These are phyloP conservation scores for Esox niger DNA, from an alignment of 2,113 vertebrate species.

Conservation along the genomic window DNA sequence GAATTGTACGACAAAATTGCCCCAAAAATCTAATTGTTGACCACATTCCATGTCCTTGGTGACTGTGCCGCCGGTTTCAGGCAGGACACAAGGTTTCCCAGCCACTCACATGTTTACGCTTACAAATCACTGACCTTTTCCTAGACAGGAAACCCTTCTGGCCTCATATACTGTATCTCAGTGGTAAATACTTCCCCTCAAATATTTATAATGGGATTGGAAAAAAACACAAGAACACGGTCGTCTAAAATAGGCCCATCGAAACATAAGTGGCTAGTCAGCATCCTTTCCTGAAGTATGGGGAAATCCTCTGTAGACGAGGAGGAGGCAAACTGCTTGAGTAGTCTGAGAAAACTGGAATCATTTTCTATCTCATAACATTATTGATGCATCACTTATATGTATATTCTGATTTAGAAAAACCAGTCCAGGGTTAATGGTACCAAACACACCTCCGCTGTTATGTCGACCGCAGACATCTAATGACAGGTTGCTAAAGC, in stretches of 20 bases:
- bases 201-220: constrained; percentile 75
- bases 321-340: background rate
- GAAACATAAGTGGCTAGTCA: constrained; percentile 60
- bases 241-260: constrained; percentile 72
- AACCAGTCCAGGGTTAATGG: too few relatives aligned
- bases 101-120: constrained; percentile 63
- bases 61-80: constrained; percentile 33
- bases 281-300: constrained; percentile 51
- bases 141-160: constrained; percentile 73
- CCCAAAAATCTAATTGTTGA: too few relatives aligned
- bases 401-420: too few relatives aligned
- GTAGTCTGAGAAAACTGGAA: background rate
- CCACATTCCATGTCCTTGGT: constrained; percentile 37
- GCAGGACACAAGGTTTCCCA: constrained; percentile 47
- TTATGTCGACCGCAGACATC: too few relatives aligned
- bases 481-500: too few relatives aligned
- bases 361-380: too few relatives aligned
- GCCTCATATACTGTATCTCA: constrained; percentile 74
- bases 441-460: too few relatives aligned
- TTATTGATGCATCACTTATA: too few relatives aligned
- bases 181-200: constrained; percentile 77
- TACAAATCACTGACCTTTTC: constrained; percentile 71
- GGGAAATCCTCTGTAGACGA: constrained; percentile 1
- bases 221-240: constrained; percentile 72
- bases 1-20: too few relatives aligned